Conservation (phyloP, 2,888 invertebrate genomes). For the Cataglyphis albicans region DNA sequence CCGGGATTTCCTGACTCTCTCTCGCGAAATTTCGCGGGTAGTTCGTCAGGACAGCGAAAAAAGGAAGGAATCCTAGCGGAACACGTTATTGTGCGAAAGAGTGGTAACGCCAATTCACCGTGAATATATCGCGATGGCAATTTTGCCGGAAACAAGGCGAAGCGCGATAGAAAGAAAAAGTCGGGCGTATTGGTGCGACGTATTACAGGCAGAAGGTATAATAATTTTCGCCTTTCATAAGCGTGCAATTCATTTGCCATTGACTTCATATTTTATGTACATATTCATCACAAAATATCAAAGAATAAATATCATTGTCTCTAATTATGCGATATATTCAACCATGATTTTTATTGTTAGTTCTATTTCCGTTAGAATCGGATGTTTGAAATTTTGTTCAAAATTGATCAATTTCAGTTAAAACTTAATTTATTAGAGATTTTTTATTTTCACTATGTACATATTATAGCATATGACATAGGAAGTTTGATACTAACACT, state of each 20-base stretch:
- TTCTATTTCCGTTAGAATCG: background rate
- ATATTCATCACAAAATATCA: background rate
- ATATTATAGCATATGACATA: background rate
- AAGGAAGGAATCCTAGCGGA: constrained; percentile 58
- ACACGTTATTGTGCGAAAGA: constrained; percentile 62
- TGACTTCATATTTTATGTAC: background rate
- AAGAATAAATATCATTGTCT: constrained; percentile 9
- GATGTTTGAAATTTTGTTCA: background rate
- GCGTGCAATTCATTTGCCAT: constrained; percentile 7
- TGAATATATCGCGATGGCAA: constrained; percentile 26
- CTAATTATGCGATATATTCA: background rate
- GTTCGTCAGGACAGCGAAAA: constrained; percentile 51
- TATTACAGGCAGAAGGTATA: background rate
- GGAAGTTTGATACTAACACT: background rate
- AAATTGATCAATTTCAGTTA: background rate
- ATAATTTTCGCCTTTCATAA: constrained; percentile 12
- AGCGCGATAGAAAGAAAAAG: constrained; percentile 13
- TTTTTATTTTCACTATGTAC: background rate
- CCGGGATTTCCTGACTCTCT: constrained; percentile 64
- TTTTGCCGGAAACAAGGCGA: constrained; percentile 26
- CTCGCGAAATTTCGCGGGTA: constrained; percentile 55
- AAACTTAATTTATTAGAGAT: background rate
- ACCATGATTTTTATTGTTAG: background rate
- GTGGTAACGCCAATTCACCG: constrained; percentile 48
- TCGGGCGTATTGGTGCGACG: constrained; percentile 8